A percentile compares a stretch with the other conserved stretches of the same genome.
Evolutionary conservation across 2,113 vertebrate genomes (phyloP).

Genomic region (Eublepharis macularius): DNA sequence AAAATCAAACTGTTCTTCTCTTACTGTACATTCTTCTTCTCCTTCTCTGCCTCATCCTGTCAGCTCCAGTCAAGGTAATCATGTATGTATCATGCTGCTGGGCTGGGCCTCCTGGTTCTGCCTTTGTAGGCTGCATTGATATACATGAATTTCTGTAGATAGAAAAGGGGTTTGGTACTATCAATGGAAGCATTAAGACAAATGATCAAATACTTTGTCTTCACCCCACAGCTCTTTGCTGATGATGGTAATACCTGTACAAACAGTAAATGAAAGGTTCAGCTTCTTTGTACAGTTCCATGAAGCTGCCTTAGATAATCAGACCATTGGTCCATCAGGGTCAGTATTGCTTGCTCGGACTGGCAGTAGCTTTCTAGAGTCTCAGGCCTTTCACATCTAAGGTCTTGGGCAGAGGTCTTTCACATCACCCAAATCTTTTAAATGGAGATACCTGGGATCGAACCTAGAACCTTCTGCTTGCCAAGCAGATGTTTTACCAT

Average conservation of each 20-base stretch:
- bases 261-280: not conserved
- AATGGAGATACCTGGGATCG: too few relatives aligned
- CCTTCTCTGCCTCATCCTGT: constrained; percentile 85
- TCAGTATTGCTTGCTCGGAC: too few relatives aligned
- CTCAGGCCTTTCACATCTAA: too few relatives aligned
- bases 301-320: not conserved
- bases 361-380: too few relatives aligned
- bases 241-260: not conserved
- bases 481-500: too few relatives aligned
- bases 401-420: too few relatives aligned
- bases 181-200: constrained; percentile 18
- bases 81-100: constrained; percentile 84
- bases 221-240: not conserved
- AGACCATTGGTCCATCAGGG: too few relatives aligned
- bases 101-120: constrained; percentile 71
- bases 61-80: constrained; percentile 98
- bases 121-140: constrained; percentile 71
- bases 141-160: constrained; percentile 55
- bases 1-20: constrained; percentile 78
- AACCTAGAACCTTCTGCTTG: too few relatives aligned
- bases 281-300: not conserved
- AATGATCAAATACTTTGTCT: not conserved
- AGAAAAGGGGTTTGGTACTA: constrained; percentile 20
- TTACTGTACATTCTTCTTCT: constrained; percentile 76
- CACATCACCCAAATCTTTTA: too few relatives aligned